phyloP scores from a whole-genome alignment of 2,113 vertebrate genomes.

The Scopus umbretta region DNA sequence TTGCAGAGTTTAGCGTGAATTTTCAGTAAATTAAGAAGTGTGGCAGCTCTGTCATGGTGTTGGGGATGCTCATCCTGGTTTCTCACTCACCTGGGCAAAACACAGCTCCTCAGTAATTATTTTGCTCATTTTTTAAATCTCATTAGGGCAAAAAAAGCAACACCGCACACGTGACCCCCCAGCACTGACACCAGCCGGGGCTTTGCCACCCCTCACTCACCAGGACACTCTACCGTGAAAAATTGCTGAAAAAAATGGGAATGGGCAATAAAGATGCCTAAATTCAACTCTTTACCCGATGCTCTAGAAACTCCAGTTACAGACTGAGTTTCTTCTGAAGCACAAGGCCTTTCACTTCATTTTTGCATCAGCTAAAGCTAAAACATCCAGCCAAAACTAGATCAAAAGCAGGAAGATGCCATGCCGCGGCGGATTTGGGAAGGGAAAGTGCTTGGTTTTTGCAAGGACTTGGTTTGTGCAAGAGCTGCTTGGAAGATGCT shows the following conservation, averaged over 20 bases:
- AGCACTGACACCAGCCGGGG: neutral
- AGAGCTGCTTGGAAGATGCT: neutral
- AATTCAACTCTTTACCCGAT: neutral
- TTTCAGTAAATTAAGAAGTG: neutral
- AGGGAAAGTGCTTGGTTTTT: neutral
- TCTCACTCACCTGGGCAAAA: neutral
- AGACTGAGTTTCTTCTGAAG: neutral
- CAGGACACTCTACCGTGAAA: accelerated
- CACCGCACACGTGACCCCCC: accelerated
- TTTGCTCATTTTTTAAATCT: neutral
- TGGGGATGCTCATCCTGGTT: neutral
- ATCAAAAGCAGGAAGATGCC: neutral
- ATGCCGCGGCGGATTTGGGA: accelerated
- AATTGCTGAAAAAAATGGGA: neutral
- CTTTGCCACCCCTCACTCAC: neutral
- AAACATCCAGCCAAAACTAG: neutral
- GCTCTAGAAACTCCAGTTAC: neutral
- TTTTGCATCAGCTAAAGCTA: neutral
- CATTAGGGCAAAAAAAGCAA: neutral
- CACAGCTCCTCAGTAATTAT: neutral
- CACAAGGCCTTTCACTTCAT: too few species aligned
- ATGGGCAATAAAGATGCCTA: neutral
- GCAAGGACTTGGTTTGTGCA: neutral
- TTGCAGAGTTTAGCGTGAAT: neutral
- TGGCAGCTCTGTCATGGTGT: accelerated